Conservation (phyloP, 2,888 invertebrate genomes). For the Melikaiella ostensackeni region DNA sequence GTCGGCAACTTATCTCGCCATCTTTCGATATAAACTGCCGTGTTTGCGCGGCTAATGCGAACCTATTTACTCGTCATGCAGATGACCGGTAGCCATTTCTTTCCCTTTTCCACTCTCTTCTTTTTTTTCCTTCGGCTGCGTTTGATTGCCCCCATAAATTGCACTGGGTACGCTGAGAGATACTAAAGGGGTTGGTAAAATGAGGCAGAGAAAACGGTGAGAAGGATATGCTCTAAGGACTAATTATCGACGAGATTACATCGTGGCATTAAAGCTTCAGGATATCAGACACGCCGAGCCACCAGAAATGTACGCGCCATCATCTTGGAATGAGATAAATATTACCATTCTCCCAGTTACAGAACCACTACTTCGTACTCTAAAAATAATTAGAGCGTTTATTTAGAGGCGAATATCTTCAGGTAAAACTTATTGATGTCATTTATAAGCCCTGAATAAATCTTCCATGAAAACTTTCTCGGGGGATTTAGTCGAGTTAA, state of each 20-base stretch:
- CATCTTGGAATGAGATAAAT: slow-evolving; percentile 22
- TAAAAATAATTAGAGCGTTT: slow-evolving; percentile 11
- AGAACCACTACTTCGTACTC: background rate
- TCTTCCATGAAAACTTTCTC: background rate
- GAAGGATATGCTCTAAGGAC: slow-evolving; percentile 54
- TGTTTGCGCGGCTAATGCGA: slow-evolving; percentile 67
- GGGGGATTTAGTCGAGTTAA: background rate
- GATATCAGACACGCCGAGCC: slow-evolving; percentile 18
- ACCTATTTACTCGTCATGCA: slow-evolving; percentile 70
- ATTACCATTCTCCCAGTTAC: slow-evolving; percentile 19
- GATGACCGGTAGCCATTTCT: slow-evolving; percentile 69
- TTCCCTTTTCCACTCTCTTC: slow-evolving; percentile 45
- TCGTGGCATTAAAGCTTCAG: slow-evolving; percentile 54
- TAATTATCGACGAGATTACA: slow-evolving; percentile 56
- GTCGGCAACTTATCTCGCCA: slow-evolving; percentile 61
- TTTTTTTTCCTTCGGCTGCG: slow-evolving; percentile 46
- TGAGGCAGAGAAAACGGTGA: slow-evolving; percentile 47
- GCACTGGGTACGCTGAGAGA: slow-evolving; percentile 38
- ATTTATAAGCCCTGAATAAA: background rate
- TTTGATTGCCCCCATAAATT: slow-evolving; percentile 55
- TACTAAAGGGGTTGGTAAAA: slow-evolving; percentile 17
- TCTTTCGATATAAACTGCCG: slow-evolving; percentile 65
- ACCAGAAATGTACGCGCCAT: slow-evolving; percentile 31
- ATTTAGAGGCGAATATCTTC: background rate
- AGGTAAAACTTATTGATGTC: background rate